Evolutionary conservation across 2,888 invertebrate species (phyloP).

Genomic region (Tipula helvola): DNA sequence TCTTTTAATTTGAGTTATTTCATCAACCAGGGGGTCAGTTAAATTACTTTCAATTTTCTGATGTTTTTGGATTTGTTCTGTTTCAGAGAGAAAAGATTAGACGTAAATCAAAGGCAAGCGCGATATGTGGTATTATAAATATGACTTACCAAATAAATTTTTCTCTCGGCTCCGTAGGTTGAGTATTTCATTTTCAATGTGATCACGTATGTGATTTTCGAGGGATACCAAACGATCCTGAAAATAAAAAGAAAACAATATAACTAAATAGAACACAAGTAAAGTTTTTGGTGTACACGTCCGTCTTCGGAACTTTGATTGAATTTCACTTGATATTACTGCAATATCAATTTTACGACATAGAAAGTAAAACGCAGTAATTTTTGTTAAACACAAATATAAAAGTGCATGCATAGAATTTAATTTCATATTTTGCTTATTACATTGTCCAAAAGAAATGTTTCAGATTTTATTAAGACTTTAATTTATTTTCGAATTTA

Average conservation of each 20-base stretch:
- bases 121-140: not conserved
- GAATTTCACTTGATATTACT: not conserved
- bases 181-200: slow-evolving; percentile 41
- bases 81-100: not conserved
- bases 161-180: slow-evolving; percentile 37
- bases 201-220: slow-evolving; percentile 39
- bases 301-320: not conserved
- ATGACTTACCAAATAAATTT: slow-evolving; percentile 31
- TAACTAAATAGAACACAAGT: not conserved
- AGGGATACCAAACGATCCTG: slow-evolving; percentile 43
- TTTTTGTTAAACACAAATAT: not conserved
- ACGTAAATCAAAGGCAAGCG: no score
- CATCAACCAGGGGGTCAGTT: not conserved
- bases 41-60: not conserved
- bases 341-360: not conserved
- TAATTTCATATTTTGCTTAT: not conserved
- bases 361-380: not conserved
- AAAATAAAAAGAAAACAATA: slow-evolving; percentile 7
- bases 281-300: not conserved
- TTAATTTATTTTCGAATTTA: not conserved
- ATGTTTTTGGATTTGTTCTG: not conserved
- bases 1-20: not conserved
- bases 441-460: not conserved
- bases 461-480: not conserved
- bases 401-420: not conserved